phyloP scores from a whole-genome alignment of 2,888 invertebrate genomes.

The Protodeltote pygarga region DNA sequence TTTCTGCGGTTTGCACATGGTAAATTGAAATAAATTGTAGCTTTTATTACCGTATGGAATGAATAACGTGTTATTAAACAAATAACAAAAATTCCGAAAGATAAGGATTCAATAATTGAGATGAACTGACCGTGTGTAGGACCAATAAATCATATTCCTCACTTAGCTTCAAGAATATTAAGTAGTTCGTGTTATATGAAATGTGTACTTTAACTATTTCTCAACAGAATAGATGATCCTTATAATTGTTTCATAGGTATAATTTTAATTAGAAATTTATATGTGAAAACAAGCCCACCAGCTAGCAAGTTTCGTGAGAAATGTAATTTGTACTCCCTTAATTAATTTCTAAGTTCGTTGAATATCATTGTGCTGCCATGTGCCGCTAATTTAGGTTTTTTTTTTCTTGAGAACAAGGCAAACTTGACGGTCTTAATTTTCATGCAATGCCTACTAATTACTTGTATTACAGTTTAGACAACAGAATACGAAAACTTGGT shows the following conservation, averaged over 20 bases:
- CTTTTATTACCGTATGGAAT: slow-evolving; percentile 50
- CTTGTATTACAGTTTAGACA: slow-evolving; percentile 12
- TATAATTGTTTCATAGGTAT: too few species aligned
- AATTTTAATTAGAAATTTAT: slow-evolving; percentile 65
- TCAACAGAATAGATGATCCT: too few species aligned
- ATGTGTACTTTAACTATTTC: too few species aligned
- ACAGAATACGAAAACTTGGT: slow-evolving; percentile 10
- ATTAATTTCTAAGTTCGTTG: slow-evolving; percentile 71
- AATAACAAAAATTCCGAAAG: slow-evolving; percentile 49
- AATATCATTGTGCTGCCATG: slow-evolving; percentile 55
- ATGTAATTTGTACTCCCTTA: slow-evolving; percentile 68
- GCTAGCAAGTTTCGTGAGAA: slow-evolving; percentile 61
- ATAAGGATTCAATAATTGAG: slow-evolving; percentile 51
- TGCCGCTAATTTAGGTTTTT: slow-evolving; percentile 59
- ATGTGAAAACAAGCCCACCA: slow-evolving; percentile 61
- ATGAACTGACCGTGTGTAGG: slow-evolving; percentile 16
- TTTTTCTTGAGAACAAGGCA: slow-evolving; percentile 40
- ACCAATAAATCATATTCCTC: too few species aligned
- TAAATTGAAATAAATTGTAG: slow-evolving; percentile 62
- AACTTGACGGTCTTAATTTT: slow-evolving; percentile 37
- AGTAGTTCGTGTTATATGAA: too few species aligned
- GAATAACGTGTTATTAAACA: slow-evolving; percentile 56
- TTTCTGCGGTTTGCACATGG: slow-evolving; percentile 56
- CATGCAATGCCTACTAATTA: slow-evolving; percentile 38
- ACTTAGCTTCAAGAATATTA: too few species aligned